Evolutionary conservation across 2,113 vertebrate genomes (phyloP), one percentile per base, ranked within the genome.

Genomic region (Solea senegalensis): DNA sequence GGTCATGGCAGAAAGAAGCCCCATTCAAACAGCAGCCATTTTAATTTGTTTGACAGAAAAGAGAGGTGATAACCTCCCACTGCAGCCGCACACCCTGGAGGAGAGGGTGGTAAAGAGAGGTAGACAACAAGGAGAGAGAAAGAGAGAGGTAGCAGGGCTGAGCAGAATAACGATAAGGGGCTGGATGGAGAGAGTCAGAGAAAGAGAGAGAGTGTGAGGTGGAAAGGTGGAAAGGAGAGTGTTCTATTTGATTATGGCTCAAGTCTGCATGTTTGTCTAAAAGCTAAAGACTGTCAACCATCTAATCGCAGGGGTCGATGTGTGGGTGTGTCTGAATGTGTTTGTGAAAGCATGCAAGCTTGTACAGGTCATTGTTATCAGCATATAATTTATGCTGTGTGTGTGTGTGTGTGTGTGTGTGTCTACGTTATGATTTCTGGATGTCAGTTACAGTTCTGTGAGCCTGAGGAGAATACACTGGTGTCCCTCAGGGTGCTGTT

Each of bases 181-280:
- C n/a, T 39, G 52, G 78, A 81, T 74, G 72, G 78, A 86, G 80
- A 65, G 78, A 74, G 45, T 73, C 10, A 28, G 53, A 66, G 76
- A 71, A 67, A 68, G 74, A 64, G 8, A 51, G 45, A 54, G 56
- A 28, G 45, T 63, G 43, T 56, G 71, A 62, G 66, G 34, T 34
- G 34, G 5, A 34, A 34, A 80, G 56, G 54, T 62, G 56, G 49
- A 74, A 83, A 88, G 77, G 67, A 89, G 77, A 82, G 83, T 52
- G 89, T 81, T 83, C 86, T 90, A 86, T 91, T 89, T 91, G 84
- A 90, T 86, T 83, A 81, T 82, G 82, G 85, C 90, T 92, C 83
- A 83, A 90, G 91, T 84, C 86, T 89, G 80, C 64, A 62, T 92
- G 81, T 92, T 90, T 90, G 88, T 90, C 82, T 81, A 90, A 91